A percentile compares a stretch with the other conserved stretches of the same genome.
phyloP scores from a whole-genome alignment of 92 coral and sea anemone species.

The Pocillopora meandrina region DNA sequence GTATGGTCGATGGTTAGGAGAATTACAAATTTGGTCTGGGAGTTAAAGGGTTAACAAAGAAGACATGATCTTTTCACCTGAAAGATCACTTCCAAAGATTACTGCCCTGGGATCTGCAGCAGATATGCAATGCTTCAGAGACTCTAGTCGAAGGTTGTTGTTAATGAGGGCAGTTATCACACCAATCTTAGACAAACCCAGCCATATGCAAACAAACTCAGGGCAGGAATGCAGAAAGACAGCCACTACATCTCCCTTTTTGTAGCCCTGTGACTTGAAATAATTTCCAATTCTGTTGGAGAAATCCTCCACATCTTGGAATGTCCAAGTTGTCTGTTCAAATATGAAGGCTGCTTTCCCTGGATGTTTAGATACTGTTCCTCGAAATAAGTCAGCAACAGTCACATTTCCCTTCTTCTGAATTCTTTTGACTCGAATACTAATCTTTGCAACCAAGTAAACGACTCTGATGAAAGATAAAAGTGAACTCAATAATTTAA shows the following conservation, averaged over 20 bases:
- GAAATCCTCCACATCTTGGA: conserved; percentile 86
- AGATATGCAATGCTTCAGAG: conserved; percentile 73
- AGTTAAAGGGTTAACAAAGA: no score
- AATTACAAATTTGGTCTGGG: no score
- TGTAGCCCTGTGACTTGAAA: conserved; percentile 81
- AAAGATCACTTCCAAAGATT: conserved; percentile 63
- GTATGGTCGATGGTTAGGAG: no score
- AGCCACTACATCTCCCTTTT: conserved; percentile 90
- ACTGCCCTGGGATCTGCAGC: conserved; percentile 68
- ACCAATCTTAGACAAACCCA: conserved; percentile 92
- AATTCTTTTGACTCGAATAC: not conserved
- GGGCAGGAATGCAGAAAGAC: conserved; percentile 87
- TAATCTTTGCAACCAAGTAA: not conserved
- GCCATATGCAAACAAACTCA: conserved; percentile 89
- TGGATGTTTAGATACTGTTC: conserved; percentile 66
- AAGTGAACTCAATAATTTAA: not conserved
- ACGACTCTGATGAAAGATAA: not conserved
- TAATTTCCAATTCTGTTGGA: conserved; percentile 90
- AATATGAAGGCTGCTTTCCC: conserved; percentile 87
- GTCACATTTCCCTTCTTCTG: conserved; percentile 49
- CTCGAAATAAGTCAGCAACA: conserved; percentile 64
- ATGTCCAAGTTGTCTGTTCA: conserved; percentile 87
- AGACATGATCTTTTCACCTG: conserved; percentile 46
- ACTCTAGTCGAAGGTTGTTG: conserved; percentile 79
- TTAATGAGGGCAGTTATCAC: conserved; percentile 82